Percentiles rank a stretch among this genome's conserved stretches.
Conservation (phyloP, 2,113 vertebrate species). For the Sclerurus mexicanus region DNA sequence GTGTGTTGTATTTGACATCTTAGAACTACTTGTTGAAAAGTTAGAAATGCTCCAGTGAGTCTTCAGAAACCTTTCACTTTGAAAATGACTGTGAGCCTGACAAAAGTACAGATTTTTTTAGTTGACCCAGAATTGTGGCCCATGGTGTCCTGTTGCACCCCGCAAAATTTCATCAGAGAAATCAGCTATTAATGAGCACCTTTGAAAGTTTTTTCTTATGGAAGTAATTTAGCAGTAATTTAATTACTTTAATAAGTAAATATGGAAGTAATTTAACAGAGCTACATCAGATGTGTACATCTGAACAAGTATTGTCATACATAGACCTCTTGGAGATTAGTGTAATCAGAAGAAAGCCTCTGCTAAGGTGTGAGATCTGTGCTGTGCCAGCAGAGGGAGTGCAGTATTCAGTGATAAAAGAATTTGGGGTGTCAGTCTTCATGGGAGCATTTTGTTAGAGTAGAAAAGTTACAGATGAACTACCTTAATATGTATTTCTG, state of each 20-base stretch:
- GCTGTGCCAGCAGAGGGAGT: conserved; percentile 62
- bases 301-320: not conserved
- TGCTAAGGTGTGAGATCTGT: not conserved
- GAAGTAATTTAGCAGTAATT: not conserved
- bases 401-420: not conserved
- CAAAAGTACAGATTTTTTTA: not conserved
- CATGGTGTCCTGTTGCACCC: not conserved
- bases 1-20: not conserved
- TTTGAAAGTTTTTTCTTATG: not conserved
- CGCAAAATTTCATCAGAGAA: not conserved
- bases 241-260: too few species aligned
- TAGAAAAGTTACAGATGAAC: not conserved
- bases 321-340: not conserved
- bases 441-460: not conserved
- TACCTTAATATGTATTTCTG: not conserved
- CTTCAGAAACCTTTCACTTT: not conserved
- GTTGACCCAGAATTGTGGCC: rapidly evolving
- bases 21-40: not conserved
- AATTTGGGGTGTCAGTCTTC: not conserved
- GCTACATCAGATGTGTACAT: not conserved
- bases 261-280: not conserved
- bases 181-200: not conserved
- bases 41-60: not conserved
- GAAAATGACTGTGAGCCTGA: not conserved
- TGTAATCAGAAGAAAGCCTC: not conserved